Evolutionary conservation across 2,888 invertebrate species (phyloP), one percentile per base, ranked within the genome.

Genomic region (Drosophila colorata): DNA sequence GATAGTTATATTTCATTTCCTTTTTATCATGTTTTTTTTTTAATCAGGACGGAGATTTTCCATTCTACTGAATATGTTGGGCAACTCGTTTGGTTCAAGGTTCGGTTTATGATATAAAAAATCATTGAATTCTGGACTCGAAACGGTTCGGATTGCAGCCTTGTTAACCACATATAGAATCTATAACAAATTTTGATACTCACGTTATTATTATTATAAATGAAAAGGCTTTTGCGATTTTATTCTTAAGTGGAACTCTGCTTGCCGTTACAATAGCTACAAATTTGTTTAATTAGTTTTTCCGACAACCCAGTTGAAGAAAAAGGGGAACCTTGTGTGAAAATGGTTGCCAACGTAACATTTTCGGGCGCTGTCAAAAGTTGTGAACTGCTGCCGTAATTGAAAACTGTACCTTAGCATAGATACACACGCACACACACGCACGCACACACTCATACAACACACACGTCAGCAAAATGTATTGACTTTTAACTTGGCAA

Each of bases 401-500:
- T 81, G 81, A 87, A 87, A 81, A 81, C 81, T 87, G 81, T 81
- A 87, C 81, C 85, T 84, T 66, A 55, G 41, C 48, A 74, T 47
- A 75, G 60, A 74, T 46, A 77, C 46, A 70, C 64, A 77, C 46
- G 70, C 68, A 58, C 53, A 61, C 51, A 57, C 16, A n/a, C 40
- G 33, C 46, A 38, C 20, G 37, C 38, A 43, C 28, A 11, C 49
- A 52, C 52, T 43, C 43, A 23, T 6, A 7, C 46, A 20, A 6
- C 25, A 25, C 40, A 41, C 11, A 81, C 82, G 87, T 82, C 87
- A 82, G 76, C 67, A 66, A 73, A 87, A 83, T 71, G 83, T 83
- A 83, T 83, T 83, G 82, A 87, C 88, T 83, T 83, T 83, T 83
- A 87, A 79, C 82, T 82, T 82, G 73, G 74, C 78, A 64, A 75